Conservation (phyloP, 1,140 invertebrate genomes). For the Chrysopa pallens region DNA sequence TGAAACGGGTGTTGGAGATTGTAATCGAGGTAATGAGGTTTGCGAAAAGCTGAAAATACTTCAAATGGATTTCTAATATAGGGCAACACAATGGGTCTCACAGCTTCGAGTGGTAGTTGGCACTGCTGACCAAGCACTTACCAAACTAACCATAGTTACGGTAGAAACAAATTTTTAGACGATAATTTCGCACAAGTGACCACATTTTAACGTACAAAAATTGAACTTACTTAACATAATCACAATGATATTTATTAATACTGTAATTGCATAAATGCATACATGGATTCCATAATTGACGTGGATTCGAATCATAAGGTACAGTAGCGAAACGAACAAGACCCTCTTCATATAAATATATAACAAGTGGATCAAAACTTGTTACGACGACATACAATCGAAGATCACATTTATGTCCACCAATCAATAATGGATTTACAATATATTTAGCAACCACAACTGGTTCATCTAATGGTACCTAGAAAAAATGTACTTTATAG, state of each 20-base stretch:
- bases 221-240: constrained; percentile 71
- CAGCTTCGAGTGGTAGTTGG: no score
- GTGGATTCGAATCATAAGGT: constrained; percentile 61
- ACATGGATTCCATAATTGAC: constrained; percentile 76
- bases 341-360: constrained; percentile 77
- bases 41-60: no score
- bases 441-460: constrained; percentile 88
- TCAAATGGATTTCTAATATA: no score
- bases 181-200: no score
- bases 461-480: constrained; percentile 78
- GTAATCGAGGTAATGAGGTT: no score
- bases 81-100: no score
- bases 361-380: constrained; percentile 63
- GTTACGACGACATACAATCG: constrained; percentile 73
- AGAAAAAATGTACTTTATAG: constrained; percentile 21
- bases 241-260: constrained; percentile 83
- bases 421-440: constrained; percentile 81
- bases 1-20: no score
- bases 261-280: constrained; percentile 91
- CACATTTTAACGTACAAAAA: no score
- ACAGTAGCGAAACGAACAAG: constrained; percentile 73
- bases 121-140: no score
- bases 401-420: constrained; percentile 88
- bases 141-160: no score
- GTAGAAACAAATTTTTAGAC: no score